A percentile compares a stretch with the other conserved stretches of the same genome.
These are phyloP conservation scores for Neocrepidodera transversa DNA, from an alignment of 2,888 invertebrate species.

Conservation along the genomic window DNA sequence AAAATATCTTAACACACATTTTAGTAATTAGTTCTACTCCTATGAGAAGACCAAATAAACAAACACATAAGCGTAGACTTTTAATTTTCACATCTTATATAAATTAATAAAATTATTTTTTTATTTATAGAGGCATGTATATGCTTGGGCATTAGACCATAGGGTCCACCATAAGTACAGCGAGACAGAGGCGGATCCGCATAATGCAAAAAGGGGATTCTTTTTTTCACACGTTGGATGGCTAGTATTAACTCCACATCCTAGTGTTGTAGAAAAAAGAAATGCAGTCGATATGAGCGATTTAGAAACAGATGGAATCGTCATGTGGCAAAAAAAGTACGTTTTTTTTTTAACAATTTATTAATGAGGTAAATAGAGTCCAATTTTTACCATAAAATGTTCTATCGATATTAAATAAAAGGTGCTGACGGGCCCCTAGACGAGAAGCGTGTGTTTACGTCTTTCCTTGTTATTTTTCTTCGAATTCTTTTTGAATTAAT, in stretches of 20 bases:
- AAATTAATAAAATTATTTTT: slow-evolving; percentile 10
- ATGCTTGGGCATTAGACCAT: slow-evolving; percentile 87
- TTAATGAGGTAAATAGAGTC: background rate
- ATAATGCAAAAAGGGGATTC: slow-evolving; percentile 79
- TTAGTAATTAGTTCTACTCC: too few relatives aligned
- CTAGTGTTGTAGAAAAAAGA: slow-evolving; percentile 74
- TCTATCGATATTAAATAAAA: background rate
- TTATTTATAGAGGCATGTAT: slow-evolving; percentile 74
- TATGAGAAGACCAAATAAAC: too few relatives aligned
- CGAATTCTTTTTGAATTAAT: too few relatives aligned
- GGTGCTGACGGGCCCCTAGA: background rate
- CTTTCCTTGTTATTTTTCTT: too few relatives aligned
- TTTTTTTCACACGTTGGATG: slow-evolving; percentile 91
- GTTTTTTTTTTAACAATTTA: slow-evolving; percentile 8
- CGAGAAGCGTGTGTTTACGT: too few relatives aligned
- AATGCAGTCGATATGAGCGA: slow-evolving; percentile 74
- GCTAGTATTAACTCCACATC: slow-evolving; percentile 86
- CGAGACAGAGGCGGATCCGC: slow-evolving; percentile 86
- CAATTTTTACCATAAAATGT: background rate
- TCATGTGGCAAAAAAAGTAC: slow-evolving; percentile 77
- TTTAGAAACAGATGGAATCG: slow-evolving; percentile 74
- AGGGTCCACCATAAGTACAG: slow-evolving; percentile 89
- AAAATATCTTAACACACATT: too few relatives aligned
- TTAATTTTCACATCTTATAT: too few relatives aligned
- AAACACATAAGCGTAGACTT: too few relatives aligned